phyloP scores from a whole-genome alignment of 2,113 vertebrate species.

The Passer domesticus region DNA sequence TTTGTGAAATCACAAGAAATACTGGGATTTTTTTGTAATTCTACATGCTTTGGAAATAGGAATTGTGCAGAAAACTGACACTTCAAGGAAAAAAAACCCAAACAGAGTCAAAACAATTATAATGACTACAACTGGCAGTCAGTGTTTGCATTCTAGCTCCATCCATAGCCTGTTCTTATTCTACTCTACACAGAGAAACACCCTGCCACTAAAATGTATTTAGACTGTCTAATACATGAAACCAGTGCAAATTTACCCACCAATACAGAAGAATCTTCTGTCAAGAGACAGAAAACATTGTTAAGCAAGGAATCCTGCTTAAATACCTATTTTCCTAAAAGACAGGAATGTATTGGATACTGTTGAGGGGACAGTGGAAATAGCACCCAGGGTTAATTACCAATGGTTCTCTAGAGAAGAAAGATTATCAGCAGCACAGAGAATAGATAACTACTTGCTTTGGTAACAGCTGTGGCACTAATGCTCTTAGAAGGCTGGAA shows the following conservation, averaged over 20 bases:
- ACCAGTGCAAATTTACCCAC: background rate
- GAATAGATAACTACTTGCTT: background rate
- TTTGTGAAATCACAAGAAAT: background rate
- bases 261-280: background rate
- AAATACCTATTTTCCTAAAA: background rate
- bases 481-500: background rate
- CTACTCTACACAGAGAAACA: background rate
- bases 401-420: background rate
- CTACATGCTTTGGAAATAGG: background rate
- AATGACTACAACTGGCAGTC: background rate
- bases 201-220: accelerated
- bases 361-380: background rate
- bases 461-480: background rate
- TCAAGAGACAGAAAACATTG: background rate
- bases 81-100: too few species aligned
- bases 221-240: background rate
- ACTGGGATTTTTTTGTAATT: background rate
- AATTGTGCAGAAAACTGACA: background rate
- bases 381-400: background rate
- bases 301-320: background rate
- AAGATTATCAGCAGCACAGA: background rate
- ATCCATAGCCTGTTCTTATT: background rate
- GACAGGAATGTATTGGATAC: too few species aligned
- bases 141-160: background rate
- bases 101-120: background rate